Evolutionary conservation across 2,888 invertebrate genomes (phyloP), one percentile per base, ranked within the genome.

Genomic region (Cacoxenus indagator): DNA sequence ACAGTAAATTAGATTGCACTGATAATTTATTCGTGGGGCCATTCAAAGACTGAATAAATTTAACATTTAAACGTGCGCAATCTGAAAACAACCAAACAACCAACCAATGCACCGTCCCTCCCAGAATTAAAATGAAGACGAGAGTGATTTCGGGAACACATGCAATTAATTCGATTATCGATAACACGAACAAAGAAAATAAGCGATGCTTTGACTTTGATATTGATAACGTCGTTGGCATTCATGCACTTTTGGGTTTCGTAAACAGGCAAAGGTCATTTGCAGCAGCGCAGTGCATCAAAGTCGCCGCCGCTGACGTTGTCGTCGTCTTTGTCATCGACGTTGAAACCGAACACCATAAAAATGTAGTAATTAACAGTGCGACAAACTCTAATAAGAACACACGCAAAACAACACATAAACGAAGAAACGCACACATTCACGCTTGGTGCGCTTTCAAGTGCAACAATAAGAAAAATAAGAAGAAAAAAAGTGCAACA

Each of bases 371-470:
- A 48, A 48, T n/a, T 17, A 48, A 48, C 48, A 48, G 48, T 48
- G 19, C 48, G 48, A 48, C 48, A 48, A 48, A 48, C 48, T 48
- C 17, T 17, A 48, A 48, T 48, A 48, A 48, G 48, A 48, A 48
- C 48, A n/a, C n/a, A 37, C 37, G 37, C 5, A 37, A 37, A 37
- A 37, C 37, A 37, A 37, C 6, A 37, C 5, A 11, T 37, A 37
- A 8, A 37, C 37, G 37, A 37, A 37, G 11, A 5, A 11, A 37
- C 11, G 37, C 6, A 37, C 37, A 66, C n/a, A 14, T 43, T 17
- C 22, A 45, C 43, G 45, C 24, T n/a, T 51, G 6, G 51, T 55
- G 48, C 65, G 68, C 65, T 61, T 69, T 48, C 48, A 48, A 17
- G 48, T 17, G 48, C 19, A 46, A 46, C 46, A 46, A 17, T n/a